Percentiles rank a stretch among this genome's conserved stretches.
Evolutionary conservation across 2,888 invertebrate genomes (phyloP).

Genomic region (Pharmacophagus antenor): DNA sequence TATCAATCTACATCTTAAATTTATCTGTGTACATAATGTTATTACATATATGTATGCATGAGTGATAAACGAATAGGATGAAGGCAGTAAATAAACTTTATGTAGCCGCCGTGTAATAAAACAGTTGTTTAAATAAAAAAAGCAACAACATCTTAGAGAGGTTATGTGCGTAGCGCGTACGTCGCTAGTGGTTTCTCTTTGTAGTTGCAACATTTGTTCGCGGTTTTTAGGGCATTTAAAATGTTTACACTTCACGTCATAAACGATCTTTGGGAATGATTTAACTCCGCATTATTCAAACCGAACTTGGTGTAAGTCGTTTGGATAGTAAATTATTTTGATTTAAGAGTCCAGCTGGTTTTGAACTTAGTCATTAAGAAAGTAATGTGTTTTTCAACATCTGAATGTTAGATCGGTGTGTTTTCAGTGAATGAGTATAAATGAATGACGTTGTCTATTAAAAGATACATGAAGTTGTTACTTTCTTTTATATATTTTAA

Average conservation of each 20-base stretch:
- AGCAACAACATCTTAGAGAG: slow-evolving; percentile 9
- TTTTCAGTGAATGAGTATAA: background rate
- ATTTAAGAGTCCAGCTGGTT: slow-evolving; percentile 5
- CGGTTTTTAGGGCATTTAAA: slow-evolving; percentile 38
- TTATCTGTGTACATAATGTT: too few relatives aligned
- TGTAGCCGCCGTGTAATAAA: slow-evolving; percentile 4
- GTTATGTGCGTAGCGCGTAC: too few relatives aligned
- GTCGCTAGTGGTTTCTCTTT: slow-evolving; percentile 28
- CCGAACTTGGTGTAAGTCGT: slow-evolving; percentile 4
- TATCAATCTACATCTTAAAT: too few relatives aligned
- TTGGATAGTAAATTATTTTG: slow-evolving; percentile 11
- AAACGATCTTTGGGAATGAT: slow-evolving; percentile 35
- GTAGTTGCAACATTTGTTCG: slow-evolving; percentile 35
- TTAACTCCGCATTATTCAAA: slow-evolving; percentile 31
- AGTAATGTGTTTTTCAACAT: slow-evolving; percentile 1
- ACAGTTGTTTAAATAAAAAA: slow-evolving; percentile 19
- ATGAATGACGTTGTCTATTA: background rate
- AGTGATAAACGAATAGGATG: background rate
- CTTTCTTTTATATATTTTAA: too few relatives aligned
- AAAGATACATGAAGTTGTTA: too few relatives aligned
- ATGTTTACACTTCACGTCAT: slow-evolving; percentile 37
- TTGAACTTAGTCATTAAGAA: slow-evolving; percentile 5
- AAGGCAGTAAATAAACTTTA: background rate
- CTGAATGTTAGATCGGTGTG: background rate
- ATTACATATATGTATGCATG: too few relatives aligned